Evolutionary conservation across 2,888 invertebrate species (phyloP).

Genomic region (Clitarchus hookeri): DNA sequence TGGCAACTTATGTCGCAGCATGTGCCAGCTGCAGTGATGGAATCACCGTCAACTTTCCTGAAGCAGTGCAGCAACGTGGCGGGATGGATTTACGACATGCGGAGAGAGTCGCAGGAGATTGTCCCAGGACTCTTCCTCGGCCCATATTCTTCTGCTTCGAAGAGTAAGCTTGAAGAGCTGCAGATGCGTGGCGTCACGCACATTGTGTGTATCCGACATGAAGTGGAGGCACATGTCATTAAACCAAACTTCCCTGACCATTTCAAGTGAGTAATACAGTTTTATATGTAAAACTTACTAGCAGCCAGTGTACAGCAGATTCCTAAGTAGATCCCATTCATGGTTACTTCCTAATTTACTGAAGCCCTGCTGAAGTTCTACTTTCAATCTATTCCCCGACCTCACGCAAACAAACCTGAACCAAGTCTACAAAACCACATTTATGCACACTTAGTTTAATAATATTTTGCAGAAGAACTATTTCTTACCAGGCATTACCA

Average conservation of each 20-base stretch:
- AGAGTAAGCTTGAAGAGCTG: constrained; percentile 59
- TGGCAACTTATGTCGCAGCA: background rate
- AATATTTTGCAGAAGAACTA: too few species aligned
- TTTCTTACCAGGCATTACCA: too few species aligned
- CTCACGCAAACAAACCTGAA: too few species aligned
- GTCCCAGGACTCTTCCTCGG: constrained; percentile 68
- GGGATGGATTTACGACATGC: constrained; percentile 53
- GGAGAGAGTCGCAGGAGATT: constrained; percentile 64
- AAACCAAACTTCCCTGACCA: constrained; percentile 65
- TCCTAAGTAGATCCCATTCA: too few species aligned
- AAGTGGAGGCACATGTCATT: constrained; percentile 65
- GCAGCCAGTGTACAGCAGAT: too few species aligned
- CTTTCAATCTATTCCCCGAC: too few species aligned
- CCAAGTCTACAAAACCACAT: too few species aligned
- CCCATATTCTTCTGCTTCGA: constrained; percentile 66
- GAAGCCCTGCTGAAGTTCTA: too few species aligned
- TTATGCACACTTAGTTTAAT: too few species aligned
- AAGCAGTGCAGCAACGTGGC: background rate
- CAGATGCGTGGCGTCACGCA: constrained; percentile 65
- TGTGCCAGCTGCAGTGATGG: background rate
- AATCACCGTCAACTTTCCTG: background rate
- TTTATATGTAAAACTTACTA: too few species aligned
- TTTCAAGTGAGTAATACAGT: constrained; percentile 59
- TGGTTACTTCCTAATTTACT: too few species aligned
- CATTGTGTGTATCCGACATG: constrained; percentile 69